Evolutionary conservation across 1,140 invertebrate species (phyloP).

Genomic region (Dendrolimus punctatus): DNA sequence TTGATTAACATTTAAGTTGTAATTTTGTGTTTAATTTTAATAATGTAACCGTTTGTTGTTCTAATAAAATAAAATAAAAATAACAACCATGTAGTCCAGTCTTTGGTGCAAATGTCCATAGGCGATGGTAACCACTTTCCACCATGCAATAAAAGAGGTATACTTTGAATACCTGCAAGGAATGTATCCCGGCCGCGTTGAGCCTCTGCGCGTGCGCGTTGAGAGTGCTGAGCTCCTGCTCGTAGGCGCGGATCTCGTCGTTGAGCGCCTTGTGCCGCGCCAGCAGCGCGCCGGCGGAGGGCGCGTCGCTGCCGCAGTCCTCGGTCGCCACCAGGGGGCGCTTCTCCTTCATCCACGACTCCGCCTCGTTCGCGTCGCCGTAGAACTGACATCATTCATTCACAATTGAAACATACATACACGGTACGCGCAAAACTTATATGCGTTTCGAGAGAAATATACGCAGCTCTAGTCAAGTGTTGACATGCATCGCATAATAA

Average conservation of each 20-base stretch:
- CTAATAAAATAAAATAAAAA: too few relatives aligned
- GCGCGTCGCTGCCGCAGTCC: conserved; percentile 93
- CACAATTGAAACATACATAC: not conserved
- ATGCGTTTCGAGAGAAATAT: too few relatives aligned
- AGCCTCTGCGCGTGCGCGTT: conserved; percentile 89
- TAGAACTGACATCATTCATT: conserved; percentile 80
- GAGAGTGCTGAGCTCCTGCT: conserved; percentile 89
- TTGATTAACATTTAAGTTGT: too few relatives aligned
- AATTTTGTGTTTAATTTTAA: too few relatives aligned
- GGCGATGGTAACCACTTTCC: too few relatives aligned
- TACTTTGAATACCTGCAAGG: conserved; percentile 72
- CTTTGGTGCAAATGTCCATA: too few relatives aligned
- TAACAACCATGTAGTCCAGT: too few relatives aligned
- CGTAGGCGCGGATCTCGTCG: conserved; percentile 93
- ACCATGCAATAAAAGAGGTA: not conserved
- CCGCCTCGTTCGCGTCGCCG: conserved; percentile 97
- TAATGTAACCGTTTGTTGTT: too few relatives aligned
- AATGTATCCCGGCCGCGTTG: conserved; percentile 84
- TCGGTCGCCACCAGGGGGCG: conserved; percentile 88
- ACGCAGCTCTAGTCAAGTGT: too few relatives aligned
- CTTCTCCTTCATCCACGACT: conserved; percentile 97
- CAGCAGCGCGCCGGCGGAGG: conserved; percentile 87
- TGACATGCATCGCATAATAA: too few relatives aligned
- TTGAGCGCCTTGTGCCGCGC: conserved; percentile 91
- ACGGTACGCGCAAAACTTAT: too few relatives aligned